Evolutionary conservation across 2,113 vertebrate species (phyloP).

Genomic region (Nyctibius bracteatus): DNA sequence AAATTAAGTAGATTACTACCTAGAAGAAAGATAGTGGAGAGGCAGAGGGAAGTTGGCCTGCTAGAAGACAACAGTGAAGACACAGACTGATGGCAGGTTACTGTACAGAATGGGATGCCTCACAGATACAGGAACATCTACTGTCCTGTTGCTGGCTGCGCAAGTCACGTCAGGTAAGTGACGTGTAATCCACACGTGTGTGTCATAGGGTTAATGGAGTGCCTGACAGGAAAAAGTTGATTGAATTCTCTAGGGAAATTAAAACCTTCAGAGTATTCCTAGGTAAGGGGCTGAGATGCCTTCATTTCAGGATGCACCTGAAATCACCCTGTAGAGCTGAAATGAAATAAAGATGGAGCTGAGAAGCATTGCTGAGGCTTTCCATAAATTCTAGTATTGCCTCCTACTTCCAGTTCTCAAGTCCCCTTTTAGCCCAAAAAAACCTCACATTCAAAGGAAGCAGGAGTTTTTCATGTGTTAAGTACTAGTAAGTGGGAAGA

Average conservation of each 20-base stretch:
- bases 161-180: neutral
- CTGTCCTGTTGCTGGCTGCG: fast-evolving
- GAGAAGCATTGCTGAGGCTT: neutral
- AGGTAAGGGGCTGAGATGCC: neutral
- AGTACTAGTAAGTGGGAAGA: neutral
- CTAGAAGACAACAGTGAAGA: neutral
- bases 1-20: too few species aligned
- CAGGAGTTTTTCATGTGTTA: neutral
- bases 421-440: neutral
- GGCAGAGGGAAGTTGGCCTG: neutral
- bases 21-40: neutral
- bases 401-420: neutral
- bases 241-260: neutral
- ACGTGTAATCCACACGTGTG: fast-evolving
- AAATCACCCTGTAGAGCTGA: neutral
- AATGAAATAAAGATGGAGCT: neutral
- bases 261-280: neutral
- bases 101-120: neutral
- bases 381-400: neutral
- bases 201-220: neutral
- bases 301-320: neutral
- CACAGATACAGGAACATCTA: neutral
- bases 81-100: fast-evolving
- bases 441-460: neutral
- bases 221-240: neutral